A percentile compares a stretch with the other conserved stretches of the same genome.
Evolutionary conservation across 2,113 vertebrate genomes (phyloP).

Genomic region (Strix uralensis): DNA sequence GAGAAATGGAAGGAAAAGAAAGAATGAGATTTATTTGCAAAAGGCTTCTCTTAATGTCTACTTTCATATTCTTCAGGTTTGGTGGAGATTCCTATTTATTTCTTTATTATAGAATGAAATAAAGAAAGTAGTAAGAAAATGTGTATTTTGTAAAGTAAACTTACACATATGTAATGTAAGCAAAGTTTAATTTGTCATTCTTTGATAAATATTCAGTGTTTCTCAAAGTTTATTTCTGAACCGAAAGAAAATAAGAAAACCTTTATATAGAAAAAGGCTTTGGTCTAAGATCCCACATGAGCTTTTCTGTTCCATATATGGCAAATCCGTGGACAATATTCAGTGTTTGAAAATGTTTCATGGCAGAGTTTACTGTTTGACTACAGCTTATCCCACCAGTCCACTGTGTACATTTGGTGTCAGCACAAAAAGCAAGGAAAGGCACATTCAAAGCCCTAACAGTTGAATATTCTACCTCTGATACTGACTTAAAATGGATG

Average conservation of each 20-base stretch:
- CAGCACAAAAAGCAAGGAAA: neutral
- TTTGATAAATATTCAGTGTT: neutral
- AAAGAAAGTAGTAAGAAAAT: neutral
- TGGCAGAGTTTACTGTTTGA: accelerated
- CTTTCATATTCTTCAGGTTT: neutral
- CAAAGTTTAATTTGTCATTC: neutral
- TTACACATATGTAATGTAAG: neutral
- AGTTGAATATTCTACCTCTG: neutral
- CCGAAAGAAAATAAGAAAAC: neutral
- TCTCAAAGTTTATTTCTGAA: neutral
- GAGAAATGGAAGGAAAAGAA: neutral
- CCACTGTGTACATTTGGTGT: neutral
- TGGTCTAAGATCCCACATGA: neutral
- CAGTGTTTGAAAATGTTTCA: neutral
- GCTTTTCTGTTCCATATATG: neutral
- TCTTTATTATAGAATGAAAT: neutral
- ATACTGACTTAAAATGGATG: neutral
- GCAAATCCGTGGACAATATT: neutral
- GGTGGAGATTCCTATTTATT: neutral
- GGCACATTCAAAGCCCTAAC: neutral
- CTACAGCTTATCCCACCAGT: neutral
- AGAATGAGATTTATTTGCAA: neutral
- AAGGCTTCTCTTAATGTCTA: neutral
- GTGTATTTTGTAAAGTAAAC: neutral
- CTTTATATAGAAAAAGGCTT: neutral